Evolutionary conservation across 2,888 invertebrate genomes (phyloP).

Genomic region (Athrips mouffetella): DNA sequence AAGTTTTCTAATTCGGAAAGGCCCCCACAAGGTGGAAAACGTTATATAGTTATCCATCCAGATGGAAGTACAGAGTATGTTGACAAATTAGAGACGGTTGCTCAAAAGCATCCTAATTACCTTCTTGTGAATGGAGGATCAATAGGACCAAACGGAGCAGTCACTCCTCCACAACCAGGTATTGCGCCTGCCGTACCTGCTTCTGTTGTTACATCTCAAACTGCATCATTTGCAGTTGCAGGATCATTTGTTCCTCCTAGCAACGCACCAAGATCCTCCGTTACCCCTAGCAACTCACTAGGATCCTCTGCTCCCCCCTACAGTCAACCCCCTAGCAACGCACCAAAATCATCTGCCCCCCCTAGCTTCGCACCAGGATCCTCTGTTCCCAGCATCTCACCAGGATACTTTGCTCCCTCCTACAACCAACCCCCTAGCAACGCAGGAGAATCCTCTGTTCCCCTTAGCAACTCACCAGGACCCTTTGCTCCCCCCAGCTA

Average conservation of each 20-base stretch:
- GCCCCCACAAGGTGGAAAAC: constrained; percentile 29
- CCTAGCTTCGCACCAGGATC: too few species aligned
- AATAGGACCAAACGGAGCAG: not conserved
- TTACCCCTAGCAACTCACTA: too few species aligned
- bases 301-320: not conserved
- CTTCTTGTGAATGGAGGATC: constrained; percentile 25
- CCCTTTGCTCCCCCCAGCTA: too few species aligned
- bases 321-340: too few species aligned
- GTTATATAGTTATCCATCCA: constrained; percentile 40
- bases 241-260: not conserved
- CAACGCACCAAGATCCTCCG: not conserved
- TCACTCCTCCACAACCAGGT: too few species aligned
- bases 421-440: too few species aligned
- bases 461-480: too few species aligned
- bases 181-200: not conserved
- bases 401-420: too few species aligned
- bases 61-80: constrained; percentile 44
- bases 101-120: constrained; percentile 33
- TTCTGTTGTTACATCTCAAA: not conserved
- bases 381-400: too few species aligned
- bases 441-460: too few species aligned
- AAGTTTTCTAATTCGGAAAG: constrained; percentile 18
- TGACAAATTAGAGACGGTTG: constrained; percentile 34
- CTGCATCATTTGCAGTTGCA: not conserved
- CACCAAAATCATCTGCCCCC: too few species aligned